Percentiles rank a stretch among this genome's conserved stretches.
Conservation (phyloP, 2,113 vertebrate species). For the Tylochromis polylepis region DNA sequence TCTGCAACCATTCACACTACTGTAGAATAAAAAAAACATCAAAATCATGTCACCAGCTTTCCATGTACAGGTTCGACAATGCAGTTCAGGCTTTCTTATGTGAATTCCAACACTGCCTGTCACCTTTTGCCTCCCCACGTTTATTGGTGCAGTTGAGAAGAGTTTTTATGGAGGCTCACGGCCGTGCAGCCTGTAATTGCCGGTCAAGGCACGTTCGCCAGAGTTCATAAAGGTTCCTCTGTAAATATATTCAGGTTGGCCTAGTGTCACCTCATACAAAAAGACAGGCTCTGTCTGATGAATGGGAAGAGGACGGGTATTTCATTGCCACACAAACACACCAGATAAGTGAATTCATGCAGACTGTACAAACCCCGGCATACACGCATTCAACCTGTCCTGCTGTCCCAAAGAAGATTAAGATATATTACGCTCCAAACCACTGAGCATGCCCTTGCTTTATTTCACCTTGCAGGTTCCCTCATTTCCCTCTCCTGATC, state of each 20-base stretch:
- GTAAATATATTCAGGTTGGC: slow-evolving; percentile 64
- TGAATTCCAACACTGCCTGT: slow-evolving; percentile 10
- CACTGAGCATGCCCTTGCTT: slow-evolving; percentile 11
- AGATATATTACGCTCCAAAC: slow-evolving; percentile 29
- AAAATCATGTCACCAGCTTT: background rate
- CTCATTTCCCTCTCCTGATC: background rate
- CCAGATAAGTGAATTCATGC: background rate
- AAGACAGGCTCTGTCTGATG: slow-evolving; percentile 34
- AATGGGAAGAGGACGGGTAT: slow-evolving; percentile 24
- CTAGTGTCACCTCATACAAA: slow-evolving; percentile 41
- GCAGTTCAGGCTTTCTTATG: background rate
- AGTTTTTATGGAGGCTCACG: slow-evolving; percentile 42
- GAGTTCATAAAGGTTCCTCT: slow-evolving; percentile 63
- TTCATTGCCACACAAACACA: background rate
- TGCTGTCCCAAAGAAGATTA: slow-evolving; percentile 10
- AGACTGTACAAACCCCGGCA: background rate
- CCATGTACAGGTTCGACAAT: background rate
- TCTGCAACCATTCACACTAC: background rate
- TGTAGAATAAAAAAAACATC: background rate
- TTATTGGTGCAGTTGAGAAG: slow-evolving; percentile 52
- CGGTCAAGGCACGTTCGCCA: slow-evolving; percentile 45
- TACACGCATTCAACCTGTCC: background rate
- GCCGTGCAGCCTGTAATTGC: slow-evolving; percentile 29
- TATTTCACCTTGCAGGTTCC: slow-evolving; percentile 18
- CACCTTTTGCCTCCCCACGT: slow-evolving; percentile 25